Percentiles rank a stretch among this genome's conserved stretches.
These are phyloP conservation scores for Sebastiscus tertius DNA, from an alignment of 2,797 vertebrate species.

Conservation along the genomic window DNA sequence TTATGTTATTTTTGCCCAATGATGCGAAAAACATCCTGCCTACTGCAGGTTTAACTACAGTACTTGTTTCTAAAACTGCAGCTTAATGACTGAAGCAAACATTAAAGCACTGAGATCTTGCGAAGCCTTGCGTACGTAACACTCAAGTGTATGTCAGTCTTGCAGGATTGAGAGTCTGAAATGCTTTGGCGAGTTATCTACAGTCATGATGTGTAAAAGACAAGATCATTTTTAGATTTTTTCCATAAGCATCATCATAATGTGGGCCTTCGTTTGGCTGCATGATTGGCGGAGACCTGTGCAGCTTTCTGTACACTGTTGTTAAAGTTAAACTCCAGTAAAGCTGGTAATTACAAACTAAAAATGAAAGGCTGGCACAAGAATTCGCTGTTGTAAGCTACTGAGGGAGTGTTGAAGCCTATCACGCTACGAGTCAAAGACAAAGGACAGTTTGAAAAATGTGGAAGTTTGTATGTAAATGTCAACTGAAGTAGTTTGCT, in stretches of 20 bases:
- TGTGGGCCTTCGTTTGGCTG: slow-evolving; percentile 9
- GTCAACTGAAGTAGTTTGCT: not conserved
- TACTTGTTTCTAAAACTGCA: not conserved
- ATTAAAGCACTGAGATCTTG: not conserved
- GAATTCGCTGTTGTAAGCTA: slow-evolving; percentile 30
- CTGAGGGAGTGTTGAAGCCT: not conserved
- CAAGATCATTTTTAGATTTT: not conserved
- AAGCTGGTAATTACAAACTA: slow-evolving; percentile 66
- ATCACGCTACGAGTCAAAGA: not conserved
- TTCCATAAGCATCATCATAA: not conserved
- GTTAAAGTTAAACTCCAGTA: slow-evolving; percentile 61
- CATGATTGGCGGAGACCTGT: slow-evolving; percentile 15
- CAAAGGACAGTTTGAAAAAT: slow-evolving; percentile 17
- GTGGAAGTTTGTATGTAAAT: slow-evolving; percentile 24
- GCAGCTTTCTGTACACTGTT: slow-evolving; percentile 30
- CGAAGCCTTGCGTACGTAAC: not conserved
- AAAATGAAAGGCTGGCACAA: slow-evolving; percentile 47
- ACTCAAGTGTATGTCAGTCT: not conserved
- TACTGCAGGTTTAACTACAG: not conserved
- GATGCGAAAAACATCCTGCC: too few relatives aligned
- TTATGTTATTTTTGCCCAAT: too few relatives aligned
- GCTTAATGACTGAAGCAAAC: not conserved
- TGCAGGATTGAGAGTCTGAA: not conserved
- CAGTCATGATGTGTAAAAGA: not conserved
- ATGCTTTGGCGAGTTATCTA: not conserved